Percentiles rank a stretch among this genome's conserved stretches.
Conservation (phyloP, 2,888 invertebrate species). For the Leptinotarsa rubiginosa region DNA sequence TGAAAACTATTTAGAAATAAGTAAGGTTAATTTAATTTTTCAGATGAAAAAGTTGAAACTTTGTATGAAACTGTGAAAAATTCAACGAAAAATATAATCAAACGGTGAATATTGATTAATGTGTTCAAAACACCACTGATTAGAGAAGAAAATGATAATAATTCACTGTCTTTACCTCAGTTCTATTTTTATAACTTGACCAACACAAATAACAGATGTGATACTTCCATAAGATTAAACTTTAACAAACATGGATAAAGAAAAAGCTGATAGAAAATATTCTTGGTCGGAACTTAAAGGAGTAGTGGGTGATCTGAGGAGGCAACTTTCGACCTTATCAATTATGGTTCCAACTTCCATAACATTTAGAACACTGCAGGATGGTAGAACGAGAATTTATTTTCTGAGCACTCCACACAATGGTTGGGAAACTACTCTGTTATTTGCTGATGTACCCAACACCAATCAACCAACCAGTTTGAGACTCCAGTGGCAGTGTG, state of each 20-base stretch:
- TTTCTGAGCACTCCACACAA: constrained; percentile 89
- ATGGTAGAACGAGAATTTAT: constrained; percentile 87
- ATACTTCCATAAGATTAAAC: constrained; percentile 39
- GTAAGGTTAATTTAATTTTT: constrained; percentile 51
- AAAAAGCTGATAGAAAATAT: constrained; percentile 58
- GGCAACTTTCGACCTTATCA: constrained; percentile 81
- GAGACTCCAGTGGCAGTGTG: constrained; percentile 81
- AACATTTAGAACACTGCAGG: constrained; percentile 81
- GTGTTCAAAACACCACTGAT: background rate
- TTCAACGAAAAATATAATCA: constrained; percentile 17
- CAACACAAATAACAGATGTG: constrained; percentile 51
- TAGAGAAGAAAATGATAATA: constrained; percentile 31
- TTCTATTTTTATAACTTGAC: constrained; percentile 48
- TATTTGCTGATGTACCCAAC: constrained; percentile 85
- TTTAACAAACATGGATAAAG: constrained; percentile 48
- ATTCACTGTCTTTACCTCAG: constrained; percentile 22
- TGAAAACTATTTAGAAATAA: constrained; percentile 37
- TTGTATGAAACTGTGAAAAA: constrained; percentile 41
- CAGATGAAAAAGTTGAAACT: constrained; percentile 50
- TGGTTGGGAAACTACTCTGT: constrained; percentile 89
- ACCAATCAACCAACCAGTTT: constrained; percentile 69
- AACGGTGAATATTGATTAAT: background rate
- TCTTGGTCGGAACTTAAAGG: constrained; percentile 85
- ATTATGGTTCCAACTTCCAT: constrained; percentile 86
- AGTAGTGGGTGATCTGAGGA: constrained; percentile 83